A percentile compares a stretch with the other conserved stretches of the same genome.
phyloP scores from a whole-genome alignment of 2,113 vertebrate genomes.

The rat (Rattus norvegicus) region DNA sequence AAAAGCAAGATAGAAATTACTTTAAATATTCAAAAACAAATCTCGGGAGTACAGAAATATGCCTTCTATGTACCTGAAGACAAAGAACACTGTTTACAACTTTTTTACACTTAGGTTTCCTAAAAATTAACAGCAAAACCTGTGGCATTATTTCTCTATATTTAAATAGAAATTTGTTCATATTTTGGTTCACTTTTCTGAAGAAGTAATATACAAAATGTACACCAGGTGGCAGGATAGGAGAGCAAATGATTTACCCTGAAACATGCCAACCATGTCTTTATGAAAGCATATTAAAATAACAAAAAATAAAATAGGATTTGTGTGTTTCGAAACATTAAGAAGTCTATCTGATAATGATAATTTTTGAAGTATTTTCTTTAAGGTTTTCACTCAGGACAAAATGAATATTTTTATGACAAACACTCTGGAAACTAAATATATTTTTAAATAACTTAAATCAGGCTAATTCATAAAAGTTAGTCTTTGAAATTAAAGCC shows the following conservation, averaged over 20 bases:
- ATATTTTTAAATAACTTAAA: not conserved
- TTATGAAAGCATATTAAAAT: not conserved
- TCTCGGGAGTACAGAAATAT: not conserved
- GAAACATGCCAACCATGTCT: not conserved
- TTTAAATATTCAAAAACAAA: not conserved
- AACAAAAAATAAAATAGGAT: not conserved
- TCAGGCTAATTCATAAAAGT: not conserved
- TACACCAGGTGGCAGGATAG: constrained; percentile 79
- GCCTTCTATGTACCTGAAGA: no score
- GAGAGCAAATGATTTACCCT: constrained; percentile 45
- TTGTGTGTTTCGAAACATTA: not conserved
- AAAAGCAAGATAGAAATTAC: not conserved
- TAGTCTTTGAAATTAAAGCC: not conserved
- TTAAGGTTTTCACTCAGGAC: not conserved
- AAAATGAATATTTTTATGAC: not conserved
- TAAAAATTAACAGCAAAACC: not conserved
- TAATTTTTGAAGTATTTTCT: not conserved
- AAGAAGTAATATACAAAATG: not conserved
- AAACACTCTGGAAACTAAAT: not conserved
- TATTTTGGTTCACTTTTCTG: not conserved
- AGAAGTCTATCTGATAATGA: not conserved
- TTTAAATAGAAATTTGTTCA: constrained; percentile 15
- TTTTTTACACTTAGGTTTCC: not conserved
- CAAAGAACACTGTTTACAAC: not conserved
- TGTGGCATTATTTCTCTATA: not conserved